Evolutionary conservation across 2,888 invertebrate species (phyloP).

Genomic region (Phanerotoma sp.): DNA sequence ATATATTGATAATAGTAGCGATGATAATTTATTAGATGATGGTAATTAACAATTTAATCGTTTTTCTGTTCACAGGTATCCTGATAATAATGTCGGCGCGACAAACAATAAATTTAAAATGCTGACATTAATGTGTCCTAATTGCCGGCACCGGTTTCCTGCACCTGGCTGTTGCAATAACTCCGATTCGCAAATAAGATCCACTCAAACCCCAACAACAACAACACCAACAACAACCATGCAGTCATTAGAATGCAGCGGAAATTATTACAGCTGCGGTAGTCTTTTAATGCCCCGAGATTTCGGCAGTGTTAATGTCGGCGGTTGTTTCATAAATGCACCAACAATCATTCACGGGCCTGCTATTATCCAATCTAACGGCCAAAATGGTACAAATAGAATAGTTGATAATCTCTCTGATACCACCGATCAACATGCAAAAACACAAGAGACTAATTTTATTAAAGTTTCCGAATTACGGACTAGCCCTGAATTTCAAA

Average conservation of each 20-base stretch:
- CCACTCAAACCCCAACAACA: slow-evolving; percentile 5
- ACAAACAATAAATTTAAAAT: slow-evolving; percentile 33
- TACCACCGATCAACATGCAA: background rate
- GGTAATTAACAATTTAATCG: background rate
- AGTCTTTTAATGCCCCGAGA: slow-evolving; percentile 40
- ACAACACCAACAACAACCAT: background rate
- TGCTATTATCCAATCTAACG: slow-evolving; percentile 36
- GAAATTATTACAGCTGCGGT: slow-evolving; percentile 33
- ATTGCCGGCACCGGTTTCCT: slow-evolving; percentile 69
- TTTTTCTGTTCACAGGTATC: slow-evolving; percentile 25
- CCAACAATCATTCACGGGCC: slow-evolving; percentile 45
- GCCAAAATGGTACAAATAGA: background rate
- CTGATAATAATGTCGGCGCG: slow-evolving; percentile 15
- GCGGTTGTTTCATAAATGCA: slow-evolving; percentile 46
- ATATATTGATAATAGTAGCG: too few species aligned
- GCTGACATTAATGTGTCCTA: slow-evolving; percentile 68
- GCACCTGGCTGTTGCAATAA: slow-evolving; percentile 50
- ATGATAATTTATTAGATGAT: too few species aligned
- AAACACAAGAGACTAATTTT: background rate
- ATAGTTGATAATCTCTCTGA: too few species aligned
- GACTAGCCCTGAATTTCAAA: slow-evolving; percentile 32
- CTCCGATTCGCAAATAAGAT: slow-evolving; percentile 24
- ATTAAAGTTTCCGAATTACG: background rate
- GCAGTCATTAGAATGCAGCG: slow-evolving; percentile 28
- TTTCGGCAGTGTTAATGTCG: slow-evolving; percentile 33